These are phyloP conservation scores for Chloroceryle amazona DNA, from an alignment of 2,797 vertebrate species.

Conservation along the genomic window DNA sequence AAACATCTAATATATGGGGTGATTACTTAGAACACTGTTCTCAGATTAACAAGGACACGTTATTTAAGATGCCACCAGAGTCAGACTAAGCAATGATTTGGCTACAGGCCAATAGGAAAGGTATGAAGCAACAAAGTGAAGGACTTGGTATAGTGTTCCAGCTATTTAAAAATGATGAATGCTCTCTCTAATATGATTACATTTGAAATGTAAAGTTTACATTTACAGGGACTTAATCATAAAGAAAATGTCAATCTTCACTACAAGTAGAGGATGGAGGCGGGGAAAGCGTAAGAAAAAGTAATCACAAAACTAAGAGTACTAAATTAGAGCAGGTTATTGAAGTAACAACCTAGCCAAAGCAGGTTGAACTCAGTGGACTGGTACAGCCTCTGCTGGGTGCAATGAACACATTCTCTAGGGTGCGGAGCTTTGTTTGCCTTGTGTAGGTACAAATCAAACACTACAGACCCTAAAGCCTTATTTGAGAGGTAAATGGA, in stretches of 20 bases:
- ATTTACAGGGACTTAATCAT: not conserved
- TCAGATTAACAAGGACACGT: not conserved
- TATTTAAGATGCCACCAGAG: conserved; percentile 10
- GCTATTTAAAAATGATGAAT: not conserved
- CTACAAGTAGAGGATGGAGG: not conserved
- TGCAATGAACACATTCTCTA: not conserved
- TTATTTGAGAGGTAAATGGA: not conserved
- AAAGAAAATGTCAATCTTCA: not conserved
- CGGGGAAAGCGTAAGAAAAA: not conserved
- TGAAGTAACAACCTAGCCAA: not conserved
- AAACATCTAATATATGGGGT: not conserved
- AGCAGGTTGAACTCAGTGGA: not conserved
- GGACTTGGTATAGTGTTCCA: not conserved
- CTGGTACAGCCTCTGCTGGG: not conserved
- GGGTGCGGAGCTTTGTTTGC: not conserved
- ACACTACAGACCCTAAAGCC: not conserved
- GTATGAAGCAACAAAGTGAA: not conserved
- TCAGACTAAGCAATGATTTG: not conserved
- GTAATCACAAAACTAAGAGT: not conserved
- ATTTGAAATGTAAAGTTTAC: conserved; percentile 9
- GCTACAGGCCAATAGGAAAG: not conserved
- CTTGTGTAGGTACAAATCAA: not conserved
- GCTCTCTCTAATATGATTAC: not conserved
- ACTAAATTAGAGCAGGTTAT: not conserved
- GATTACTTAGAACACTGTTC: not conserved